Evolutionary conservation across 2,797 vertebrate genomes (phyloP).

Genomic region (Danionella dracula): DNA sequence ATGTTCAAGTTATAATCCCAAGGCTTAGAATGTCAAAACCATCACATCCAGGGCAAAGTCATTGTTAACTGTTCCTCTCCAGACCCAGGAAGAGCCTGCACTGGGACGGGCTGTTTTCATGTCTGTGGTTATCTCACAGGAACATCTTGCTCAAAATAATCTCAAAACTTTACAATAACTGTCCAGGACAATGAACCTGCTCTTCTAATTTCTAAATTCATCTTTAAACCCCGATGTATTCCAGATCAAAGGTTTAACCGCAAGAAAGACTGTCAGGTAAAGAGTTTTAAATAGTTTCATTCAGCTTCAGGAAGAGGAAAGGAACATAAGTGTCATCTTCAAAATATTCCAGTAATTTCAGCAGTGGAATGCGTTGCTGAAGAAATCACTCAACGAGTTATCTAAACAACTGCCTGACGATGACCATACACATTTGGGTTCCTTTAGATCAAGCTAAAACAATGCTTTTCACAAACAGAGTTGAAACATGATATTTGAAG

Average conservation of each 20-base stretch:
- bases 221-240: too few species aligned
- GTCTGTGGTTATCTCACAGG: too few species aligned
- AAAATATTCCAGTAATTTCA: slow-evolving; percentile 38
- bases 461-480: too few species aligned
- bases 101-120: neutral
- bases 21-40: neutral
- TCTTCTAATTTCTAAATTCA: too few species aligned
- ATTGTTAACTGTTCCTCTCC: neutral
- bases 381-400: slow-evolving; percentile 49
- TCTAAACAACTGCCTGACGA: slow-evolving; percentile 41
- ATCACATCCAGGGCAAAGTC: neutral
- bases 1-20: slow-evolving; percentile 6
- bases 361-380: slow-evolving; percentile 33
- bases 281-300: neutral
- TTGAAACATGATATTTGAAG: too few species aligned
- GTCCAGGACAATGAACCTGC: too few species aligned
- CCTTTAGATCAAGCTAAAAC: neutral
- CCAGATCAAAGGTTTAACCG: neutral
- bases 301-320: neutral
- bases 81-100: neutral
- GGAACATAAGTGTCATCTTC: neutral
- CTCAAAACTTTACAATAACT: too few species aligned
- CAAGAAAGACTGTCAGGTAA: neutral
- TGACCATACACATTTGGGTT: neutral
- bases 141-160: too few species aligned